These are phyloP conservation scores for Plebejus argus DNA, from an alignment of 2,888 invertebrate genomes.

Conservation along the genomic window DNA sequence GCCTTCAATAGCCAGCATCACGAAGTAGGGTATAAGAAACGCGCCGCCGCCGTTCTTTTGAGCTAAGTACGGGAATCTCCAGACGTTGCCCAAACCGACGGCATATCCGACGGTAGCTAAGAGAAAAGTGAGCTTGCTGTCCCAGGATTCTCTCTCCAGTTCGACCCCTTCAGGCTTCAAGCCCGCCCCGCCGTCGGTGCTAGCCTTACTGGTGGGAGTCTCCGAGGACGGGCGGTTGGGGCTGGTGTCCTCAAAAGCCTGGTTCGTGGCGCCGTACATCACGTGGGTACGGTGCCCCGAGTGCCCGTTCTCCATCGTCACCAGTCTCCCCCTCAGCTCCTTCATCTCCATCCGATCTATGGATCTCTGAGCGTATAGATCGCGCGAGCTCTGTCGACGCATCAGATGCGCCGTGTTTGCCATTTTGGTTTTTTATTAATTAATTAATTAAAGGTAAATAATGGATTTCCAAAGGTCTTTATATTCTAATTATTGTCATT, in stretches of 20 bases:
- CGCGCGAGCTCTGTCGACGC: conserved; percentile 93
- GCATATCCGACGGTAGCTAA: conserved; percentile 97
- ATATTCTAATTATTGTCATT: conserved; percentile 45
- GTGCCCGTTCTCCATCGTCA: conserved; percentile 85
- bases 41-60: conserved; percentile 98
- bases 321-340: conserved; percentile 90
- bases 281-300: conserved; percentile 71
- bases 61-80: conserved; percentile 97
- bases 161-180: conserved; percentile 87
- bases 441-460: not conserved
- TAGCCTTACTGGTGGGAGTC: conserved; percentile 82
- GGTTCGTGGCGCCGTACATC: conserved; percentile 93
- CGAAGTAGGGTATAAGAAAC: conserved; percentile 97
- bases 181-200: conserved; percentile 82
- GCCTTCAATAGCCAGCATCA: conserved; percentile 96
- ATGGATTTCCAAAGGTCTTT: conserved; percentile 9
- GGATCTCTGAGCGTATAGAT: conserved; percentile 89
- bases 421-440: conserved; percentile 75
- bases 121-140: conserved; percentile 94
- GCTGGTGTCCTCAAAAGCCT: conserved; percentile 84
- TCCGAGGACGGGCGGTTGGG: conserved; percentile 67
- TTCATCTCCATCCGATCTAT: conserved; percentile 92
- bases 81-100: conserved; percentile 96
- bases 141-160: conserved; percentile 94
- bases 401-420: conserved; percentile 95